Evolutionary conservation across 2,113 vertebrate species (phyloP).

Genomic region (Anhinga rufa): DNA sequence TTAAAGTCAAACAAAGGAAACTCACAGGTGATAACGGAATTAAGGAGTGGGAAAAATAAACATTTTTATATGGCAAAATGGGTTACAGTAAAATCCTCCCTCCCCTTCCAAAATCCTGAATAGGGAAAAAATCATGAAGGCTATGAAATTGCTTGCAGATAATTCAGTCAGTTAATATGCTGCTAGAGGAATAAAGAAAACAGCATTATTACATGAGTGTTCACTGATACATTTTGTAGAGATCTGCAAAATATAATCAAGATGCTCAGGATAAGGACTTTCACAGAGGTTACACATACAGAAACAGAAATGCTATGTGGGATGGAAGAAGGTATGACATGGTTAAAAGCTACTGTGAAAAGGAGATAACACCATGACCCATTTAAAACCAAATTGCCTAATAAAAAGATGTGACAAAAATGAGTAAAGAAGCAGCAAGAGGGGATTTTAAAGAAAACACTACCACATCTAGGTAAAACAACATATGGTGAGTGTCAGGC

Average conservation of each 20-base stretch:
- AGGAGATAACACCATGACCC: neutral
- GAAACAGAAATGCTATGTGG: neutral
- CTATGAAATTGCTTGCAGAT: neutral
- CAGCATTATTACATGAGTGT: neutral
- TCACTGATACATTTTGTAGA: neutral
- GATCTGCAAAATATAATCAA: neutral
- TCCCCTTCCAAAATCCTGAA: neutral
- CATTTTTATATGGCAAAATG: neutral
- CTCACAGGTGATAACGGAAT: neutral
- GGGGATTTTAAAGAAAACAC: neutral
- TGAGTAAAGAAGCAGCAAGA: neutral
- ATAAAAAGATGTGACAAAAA: neutral
- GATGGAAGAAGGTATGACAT: neutral
- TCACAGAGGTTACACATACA: neutral
- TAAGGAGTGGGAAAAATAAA: neutral
- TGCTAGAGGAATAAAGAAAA: neutral
- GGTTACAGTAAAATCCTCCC: neutral
- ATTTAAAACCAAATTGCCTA: neutral
- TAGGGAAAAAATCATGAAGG: neutral
- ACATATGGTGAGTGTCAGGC: neutral
- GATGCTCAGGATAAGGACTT: neutral
- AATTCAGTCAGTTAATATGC: neutral
- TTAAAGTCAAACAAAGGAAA: neutral
- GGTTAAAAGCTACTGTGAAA: neutral
- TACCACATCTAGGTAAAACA: slow-evolving; percentile 1